Evolutionary conservation across 2,113 vertebrate genomes (phyloP).

Genomic region (Colossoma macropomum): DNA sequence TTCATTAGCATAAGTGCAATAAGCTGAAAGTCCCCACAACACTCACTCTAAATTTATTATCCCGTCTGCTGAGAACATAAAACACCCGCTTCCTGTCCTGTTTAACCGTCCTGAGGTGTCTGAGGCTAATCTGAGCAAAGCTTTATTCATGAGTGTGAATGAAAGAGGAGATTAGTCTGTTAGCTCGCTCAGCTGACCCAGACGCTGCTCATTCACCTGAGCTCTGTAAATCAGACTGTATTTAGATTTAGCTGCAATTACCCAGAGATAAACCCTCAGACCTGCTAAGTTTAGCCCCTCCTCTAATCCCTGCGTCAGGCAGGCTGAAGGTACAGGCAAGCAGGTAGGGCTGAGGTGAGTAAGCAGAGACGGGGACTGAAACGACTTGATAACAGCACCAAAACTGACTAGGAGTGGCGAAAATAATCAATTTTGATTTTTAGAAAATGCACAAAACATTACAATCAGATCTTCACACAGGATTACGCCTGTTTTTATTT

Average conservation of each 20-base stretch:
- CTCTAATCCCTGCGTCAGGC: background rate
- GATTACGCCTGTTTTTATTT: too few species aligned
- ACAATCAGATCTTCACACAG: too few species aligned
- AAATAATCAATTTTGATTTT: too few species aligned
- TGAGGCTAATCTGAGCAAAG: conserved; percentile 3
- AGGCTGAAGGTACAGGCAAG: background rate
- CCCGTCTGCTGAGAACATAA: too few species aligned
- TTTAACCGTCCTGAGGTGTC: background rate
- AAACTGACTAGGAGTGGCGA: too few species aligned
- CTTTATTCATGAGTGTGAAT: conserved; percentile 20
- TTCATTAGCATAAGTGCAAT: too few species aligned
- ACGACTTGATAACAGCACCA: too few species aligned
- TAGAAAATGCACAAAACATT: too few species aligned
- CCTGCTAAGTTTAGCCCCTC: conserved; percentile 16
- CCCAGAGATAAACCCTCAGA: background rate
- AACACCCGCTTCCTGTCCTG: background rate
- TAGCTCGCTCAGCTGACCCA: conserved; percentile 12
- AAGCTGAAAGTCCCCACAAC: too few species aligned
- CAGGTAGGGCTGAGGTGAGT: background rate
- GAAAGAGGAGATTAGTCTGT: conserved; percentile 34
- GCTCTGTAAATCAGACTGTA: conserved; percentile 8
- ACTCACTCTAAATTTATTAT: too few species aligned
- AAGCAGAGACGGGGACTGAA: background rate
- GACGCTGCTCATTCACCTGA: conserved; percentile 36
- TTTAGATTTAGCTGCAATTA: conserved; percentile 16